Conservation (phyloP, 1,140 invertebrate species). For the Microplitis mediator region DNA sequence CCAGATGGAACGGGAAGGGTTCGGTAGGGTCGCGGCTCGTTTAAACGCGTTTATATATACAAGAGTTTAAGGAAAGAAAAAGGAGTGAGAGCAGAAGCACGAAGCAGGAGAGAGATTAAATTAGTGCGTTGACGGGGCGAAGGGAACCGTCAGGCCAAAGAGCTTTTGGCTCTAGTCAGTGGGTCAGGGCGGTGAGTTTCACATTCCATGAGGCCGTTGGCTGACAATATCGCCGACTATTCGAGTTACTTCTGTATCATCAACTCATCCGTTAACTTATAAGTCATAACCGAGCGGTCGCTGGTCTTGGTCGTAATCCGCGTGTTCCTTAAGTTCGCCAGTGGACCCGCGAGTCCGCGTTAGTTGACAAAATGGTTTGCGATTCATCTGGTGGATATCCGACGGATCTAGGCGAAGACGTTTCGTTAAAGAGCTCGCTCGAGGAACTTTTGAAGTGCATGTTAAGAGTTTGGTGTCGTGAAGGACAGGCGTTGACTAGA, state of each 20-base stretch:
- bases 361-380: conserved; percentile 51
- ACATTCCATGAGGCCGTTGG: conserved; percentile 48
- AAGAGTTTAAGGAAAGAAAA: conserved; percentile 8
- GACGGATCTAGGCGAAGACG: conserved; percentile 57
- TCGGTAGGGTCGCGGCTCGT: conserved; percentile 37
- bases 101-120: conserved; percentile 22
- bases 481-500: conserved; percentile 69
- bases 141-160: conserved; percentile 26
- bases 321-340: background rate
- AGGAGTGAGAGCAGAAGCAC: conserved; percentile 5
- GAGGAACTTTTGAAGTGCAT: conserved; percentile 80
- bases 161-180: conserved; percentile 59
- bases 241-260: background rate
- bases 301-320: too few species aligned
- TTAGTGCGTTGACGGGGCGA: conserved; percentile 28
- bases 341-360: background rate
- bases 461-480: conserved; percentile 80
- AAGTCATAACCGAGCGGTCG: too few species aligned
- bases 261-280: background rate
- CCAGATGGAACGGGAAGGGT: conserved; percentile 20
- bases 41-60: too few species aligned
- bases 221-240: conserved; percentile 18
- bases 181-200: conserved; percentile 57
- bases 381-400: conserved; percentile 50
- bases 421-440: conserved; percentile 70